Conservation (phyloP, 2,888 invertebrate genomes). For the Mesopsocus fuscifrons region DNA sequence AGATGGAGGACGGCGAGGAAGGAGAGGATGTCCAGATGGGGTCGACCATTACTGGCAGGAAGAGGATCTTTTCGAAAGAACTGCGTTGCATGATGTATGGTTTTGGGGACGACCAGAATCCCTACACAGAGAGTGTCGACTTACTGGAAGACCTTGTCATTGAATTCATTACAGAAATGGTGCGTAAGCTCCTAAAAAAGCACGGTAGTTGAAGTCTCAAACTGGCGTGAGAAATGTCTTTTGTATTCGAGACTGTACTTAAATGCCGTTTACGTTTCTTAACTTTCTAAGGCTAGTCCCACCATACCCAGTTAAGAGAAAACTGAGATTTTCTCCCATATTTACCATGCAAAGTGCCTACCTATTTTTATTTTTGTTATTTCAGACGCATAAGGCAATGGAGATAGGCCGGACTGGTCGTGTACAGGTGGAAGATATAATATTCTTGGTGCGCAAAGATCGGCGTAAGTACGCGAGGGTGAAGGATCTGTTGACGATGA, state of each 20-base stretch:
- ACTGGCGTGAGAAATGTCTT: not conserved
- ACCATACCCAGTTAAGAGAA: too few relatives aligned
- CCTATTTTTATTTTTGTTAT: too few relatives aligned
- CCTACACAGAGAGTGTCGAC: slow-evolving; percentile 97
- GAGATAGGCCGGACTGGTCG: slow-evolving; percentile 92
- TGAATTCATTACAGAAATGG: slow-evolving; percentile 92
- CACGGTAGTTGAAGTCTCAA: not conserved
- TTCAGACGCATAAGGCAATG: slow-evolving; percentile 64
- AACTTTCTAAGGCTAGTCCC: not conserved
- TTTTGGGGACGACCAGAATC: slow-evolving; percentile 98
- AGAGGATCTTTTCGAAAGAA: slow-evolving; percentile 79
- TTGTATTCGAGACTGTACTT: not conserved
- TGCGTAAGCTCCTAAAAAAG: slow-evolving; percentile 23
- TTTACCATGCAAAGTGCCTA: too few relatives aligned
- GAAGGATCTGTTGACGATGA: slow-evolving; percentile 92
- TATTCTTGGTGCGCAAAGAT: slow-evolving; percentile 89
- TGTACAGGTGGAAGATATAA: slow-evolving; percentile 95
- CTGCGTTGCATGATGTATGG: slow-evolving; percentile 98
- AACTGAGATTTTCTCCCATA: too few relatives aligned
- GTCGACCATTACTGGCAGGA: slow-evolving; percentile 43
- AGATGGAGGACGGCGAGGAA: slow-evolving; percentile 46
- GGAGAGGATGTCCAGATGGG: slow-evolving; percentile 51
- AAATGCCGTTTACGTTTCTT: not conserved
- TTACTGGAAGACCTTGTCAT: slow-evolving; percentile 92
- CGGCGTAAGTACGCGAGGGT: slow-evolving; percentile 92